Base-by-base conservation (phyloP, 2,888 invertebrate genomes). In the Stenodema calcarata region DNA sequence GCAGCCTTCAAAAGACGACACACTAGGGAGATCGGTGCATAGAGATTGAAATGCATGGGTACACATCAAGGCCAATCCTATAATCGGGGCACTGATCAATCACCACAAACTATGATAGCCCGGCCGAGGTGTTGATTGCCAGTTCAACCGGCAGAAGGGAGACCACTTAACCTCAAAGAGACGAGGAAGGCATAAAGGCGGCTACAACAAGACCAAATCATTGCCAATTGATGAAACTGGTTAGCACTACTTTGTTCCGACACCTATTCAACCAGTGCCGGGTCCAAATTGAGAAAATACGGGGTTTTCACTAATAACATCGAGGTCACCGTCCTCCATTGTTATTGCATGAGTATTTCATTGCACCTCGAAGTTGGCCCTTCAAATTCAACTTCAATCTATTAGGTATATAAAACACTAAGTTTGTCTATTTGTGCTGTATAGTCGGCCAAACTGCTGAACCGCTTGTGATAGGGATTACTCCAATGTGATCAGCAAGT, bases 181-280 rank as follows among this genome's bases (percentile, higher is more conserved):
- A 35, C 73, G 73, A 35, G 73, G 73, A 35, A 73, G 73, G 73
- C 73, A 73, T 73, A 73, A 73, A 73, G n/a, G 73, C 73, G 73
- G 73, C 73, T 30, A 30, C 73, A 73, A 73, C 62, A 73, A 73
- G 73, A 73, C 41, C 35, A 73, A 73, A 73, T 73, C 73, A 41
- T 35, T 41, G 73, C 35, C 73, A 73, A 73, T 73, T 73, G 73
- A 1, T 73, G 73, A 73, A 73, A 73, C 73, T 73, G 73, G 73
- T 73, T 73, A 73, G 35, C 35, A 73, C 73, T 35, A 73, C 73
- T 73, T 73, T 18, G 41, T 73, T 16, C 35, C 18, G 73, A 73
- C 73, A 73, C 73, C 73, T 73, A 35, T 35, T 18, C 6, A 70
- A 70, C 4, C 23, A 11, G 7, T 62, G 23, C 18, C 23, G 27